These are phyloP conservation scores for Romanogobio albipinnatus DNA, from an alignment of 2,113 vertebrate species.

Conservation along the genomic window DNA sequence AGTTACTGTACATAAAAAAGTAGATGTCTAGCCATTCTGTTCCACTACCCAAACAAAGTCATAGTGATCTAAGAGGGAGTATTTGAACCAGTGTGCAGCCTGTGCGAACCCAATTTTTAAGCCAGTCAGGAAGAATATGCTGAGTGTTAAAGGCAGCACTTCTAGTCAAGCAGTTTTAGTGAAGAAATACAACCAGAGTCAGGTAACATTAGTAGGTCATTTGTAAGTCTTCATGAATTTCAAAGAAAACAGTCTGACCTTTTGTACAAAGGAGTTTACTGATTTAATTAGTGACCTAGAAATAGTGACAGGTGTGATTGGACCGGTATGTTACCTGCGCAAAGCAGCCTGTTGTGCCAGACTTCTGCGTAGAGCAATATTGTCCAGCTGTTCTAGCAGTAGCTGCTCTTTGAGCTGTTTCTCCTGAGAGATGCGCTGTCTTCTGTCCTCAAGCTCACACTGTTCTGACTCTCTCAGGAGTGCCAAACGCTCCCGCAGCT, in stretches of 20 bases:
- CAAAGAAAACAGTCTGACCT: background rate
- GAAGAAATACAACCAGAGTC: background rate
- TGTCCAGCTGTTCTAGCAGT: conserved; percentile 78
- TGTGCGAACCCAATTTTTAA: background rate
- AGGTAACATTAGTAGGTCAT: no score
- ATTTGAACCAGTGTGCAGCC: background rate
- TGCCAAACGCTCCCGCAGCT: conserved; percentile 84
- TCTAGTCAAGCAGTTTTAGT: background rate
- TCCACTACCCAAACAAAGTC: background rate
- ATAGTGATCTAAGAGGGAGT: background rate
- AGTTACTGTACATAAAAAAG: no score
- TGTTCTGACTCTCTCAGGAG: conserved; percentile 77
- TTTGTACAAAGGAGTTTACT: no score
- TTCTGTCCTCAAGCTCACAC: conserved; percentile 78
- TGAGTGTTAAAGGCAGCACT: no score
- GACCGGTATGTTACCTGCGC: conserved; percentile 73
- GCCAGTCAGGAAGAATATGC: no score
- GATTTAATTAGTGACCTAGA: no score
- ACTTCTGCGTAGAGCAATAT: conserved; percentile 78
- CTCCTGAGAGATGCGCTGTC: conserved; percentile 80
- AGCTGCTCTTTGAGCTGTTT: conserved; percentile 80
- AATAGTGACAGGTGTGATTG: background rate
- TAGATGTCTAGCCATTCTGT: background rate
- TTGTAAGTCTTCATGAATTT: background rate
- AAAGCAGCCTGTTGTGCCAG: conserved; percentile 74